Conservation (phyloP, 2,113 vertebrate genomes). For the Macrotis lagotis region DNA sequence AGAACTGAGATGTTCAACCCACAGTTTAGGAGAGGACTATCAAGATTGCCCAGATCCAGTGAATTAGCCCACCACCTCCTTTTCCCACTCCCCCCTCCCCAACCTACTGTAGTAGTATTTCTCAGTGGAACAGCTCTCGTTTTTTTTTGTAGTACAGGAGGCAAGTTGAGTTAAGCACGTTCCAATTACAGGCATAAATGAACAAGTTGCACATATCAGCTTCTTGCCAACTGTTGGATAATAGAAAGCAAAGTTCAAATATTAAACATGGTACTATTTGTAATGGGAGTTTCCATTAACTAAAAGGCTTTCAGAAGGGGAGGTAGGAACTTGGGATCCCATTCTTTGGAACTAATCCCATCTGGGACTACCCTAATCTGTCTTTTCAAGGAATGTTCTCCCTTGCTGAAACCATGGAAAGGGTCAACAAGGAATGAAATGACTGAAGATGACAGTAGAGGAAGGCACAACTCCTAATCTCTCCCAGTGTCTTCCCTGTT, state of each 20-base stretch:
- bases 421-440: neutral
- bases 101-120: neutral
- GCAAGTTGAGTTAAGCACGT: fast-evolving
- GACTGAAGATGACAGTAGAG: neutral
- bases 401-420: neutral
- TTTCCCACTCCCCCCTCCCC: neutral
- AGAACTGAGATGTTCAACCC: neutral
- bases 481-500: neutral
- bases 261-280: neutral
- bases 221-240: neutral
- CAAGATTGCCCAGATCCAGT: neutral
- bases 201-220: neutral
- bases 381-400: neutral
- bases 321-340: neutral
- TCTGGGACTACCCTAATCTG: neutral
- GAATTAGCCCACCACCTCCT: neutral
- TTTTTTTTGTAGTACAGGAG: neutral
- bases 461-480: neutral
- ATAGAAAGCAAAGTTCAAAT: neutral
- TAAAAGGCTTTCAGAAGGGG: neutral
- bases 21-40: neutral
- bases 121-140: neutral
- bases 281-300: neutral
- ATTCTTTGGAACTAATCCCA: neutral
- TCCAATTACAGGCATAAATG: neutral